Conservation (phyloP, 2,888 invertebrate species). For the Leucozona laternaria region DNA sequence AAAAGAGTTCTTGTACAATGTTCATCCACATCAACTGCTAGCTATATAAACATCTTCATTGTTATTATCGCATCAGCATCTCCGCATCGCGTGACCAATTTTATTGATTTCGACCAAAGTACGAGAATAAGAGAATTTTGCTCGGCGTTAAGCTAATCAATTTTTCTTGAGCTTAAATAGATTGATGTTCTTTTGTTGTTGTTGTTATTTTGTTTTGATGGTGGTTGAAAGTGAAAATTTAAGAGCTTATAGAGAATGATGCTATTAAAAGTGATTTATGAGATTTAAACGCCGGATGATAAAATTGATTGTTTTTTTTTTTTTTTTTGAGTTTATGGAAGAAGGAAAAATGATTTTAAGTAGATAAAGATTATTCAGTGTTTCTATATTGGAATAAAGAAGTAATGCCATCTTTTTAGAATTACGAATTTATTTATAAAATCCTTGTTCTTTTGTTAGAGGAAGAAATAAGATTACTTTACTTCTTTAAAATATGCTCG, state of each 20-base stretch:
- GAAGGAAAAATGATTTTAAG: constrained; percentile 7
- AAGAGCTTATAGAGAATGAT: constrained; percentile 27
- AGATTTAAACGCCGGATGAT: constrained; percentile 34
- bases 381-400: background rate
- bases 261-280: constrained; percentile 47
- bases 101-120: constrained; percentile 24
- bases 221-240: constrained; percentile 35
- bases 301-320: constrained; percentile 23
- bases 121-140: constrained; percentile 24
- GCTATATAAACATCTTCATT: background rate
- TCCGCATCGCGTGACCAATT: constrained; percentile 30
- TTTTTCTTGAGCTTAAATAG: constrained; percentile 42
- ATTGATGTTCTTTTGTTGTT: constrained; percentile 34
- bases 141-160: constrained; percentile 37
- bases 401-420: constrained; percentile 17
- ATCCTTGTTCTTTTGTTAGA: background rate
- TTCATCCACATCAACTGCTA: no score
- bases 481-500: background rate
- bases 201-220: background rate
- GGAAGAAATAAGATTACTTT: background rate
- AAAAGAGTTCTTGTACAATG: background rate
- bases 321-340: constrained; percentile 9
- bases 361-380: constrained; percentile 15
- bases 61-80: background rate
- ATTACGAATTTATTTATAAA: background rate